phyloP scores from a whole-genome alignment of 2,888 invertebrate species.

The Willowsia nigromaculata region DNA sequence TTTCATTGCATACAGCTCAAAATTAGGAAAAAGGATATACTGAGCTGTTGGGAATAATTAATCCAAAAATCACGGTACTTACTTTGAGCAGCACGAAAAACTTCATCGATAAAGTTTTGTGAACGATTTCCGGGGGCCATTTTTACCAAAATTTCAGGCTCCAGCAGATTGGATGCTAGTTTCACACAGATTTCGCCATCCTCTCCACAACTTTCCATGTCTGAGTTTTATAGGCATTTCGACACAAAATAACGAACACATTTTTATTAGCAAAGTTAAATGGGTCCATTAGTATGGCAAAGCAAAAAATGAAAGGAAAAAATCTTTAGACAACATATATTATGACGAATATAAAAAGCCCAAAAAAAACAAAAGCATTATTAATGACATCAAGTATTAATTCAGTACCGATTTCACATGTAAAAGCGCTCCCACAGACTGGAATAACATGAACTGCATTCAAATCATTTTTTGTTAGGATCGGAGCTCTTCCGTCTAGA shows the following conservation, averaged over 20 bases:
- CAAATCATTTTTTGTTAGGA: slow-evolving; percentile 83
- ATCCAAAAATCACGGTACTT: slow-evolving; percentile 79
- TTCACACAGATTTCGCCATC: slow-evolving; percentile 83
- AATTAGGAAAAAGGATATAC: too few species aligned
- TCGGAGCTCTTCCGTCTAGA: slow-evolving; percentile 75
- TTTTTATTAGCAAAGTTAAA: not conserved
- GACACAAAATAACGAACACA: not conserved
- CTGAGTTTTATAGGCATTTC: slow-evolving; percentile 79
- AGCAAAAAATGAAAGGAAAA: too few species aligned
- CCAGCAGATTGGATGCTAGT: slow-evolving; percentile 82
- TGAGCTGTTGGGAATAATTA: too few species aligned
- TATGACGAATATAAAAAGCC: not conserved
- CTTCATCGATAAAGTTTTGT: slow-evolving; percentile 87
- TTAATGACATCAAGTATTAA: not conserved
- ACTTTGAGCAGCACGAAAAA: slow-evolving; percentile 88
- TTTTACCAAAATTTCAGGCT: slow-evolving; percentile 81
- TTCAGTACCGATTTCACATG: slow-evolving; percentile 85
- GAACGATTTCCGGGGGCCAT: slow-evolving; percentile 84
- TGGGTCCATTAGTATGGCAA: too few species aligned
- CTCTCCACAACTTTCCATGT: slow-evolving; percentile 82
- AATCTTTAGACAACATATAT: too few species aligned
- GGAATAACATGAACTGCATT: slow-evolving; percentile 90
- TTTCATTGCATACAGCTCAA: too few species aligned
- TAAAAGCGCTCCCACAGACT: slow-evolving; percentile 87
- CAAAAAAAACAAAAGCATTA: not conserved